Percentiles rank a stretch among this genome's conserved stretches.
These are phyloP conservation scores for Ptilodon capucinus DNA, from an alignment of 2,888 invertebrate genomes.

Conservation along the genomic window DNA sequence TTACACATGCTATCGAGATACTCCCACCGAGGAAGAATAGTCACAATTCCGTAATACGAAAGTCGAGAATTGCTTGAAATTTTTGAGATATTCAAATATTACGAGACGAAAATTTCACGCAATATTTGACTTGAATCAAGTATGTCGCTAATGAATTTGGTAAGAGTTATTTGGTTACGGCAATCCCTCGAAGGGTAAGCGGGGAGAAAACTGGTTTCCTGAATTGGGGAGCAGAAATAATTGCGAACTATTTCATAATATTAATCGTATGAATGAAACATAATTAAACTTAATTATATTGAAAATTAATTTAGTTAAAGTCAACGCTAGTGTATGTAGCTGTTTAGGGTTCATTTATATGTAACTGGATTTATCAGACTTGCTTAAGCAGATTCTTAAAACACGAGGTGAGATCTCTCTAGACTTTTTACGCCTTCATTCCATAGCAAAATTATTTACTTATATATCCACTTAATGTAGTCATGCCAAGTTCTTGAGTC, in stretches of 20 bases:
- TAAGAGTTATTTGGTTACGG: conserved; percentile 2
- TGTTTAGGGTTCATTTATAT: no score
- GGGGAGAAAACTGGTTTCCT: background rate
- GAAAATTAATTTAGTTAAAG: no score
- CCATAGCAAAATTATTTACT: no score
- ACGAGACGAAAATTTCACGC: conserved; percentile 13
- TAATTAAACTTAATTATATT: no score
- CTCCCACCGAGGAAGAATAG: background rate
- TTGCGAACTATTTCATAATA: background rate
- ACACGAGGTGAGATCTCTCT: no score
- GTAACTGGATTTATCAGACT: no score
- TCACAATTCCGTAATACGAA: conserved; percentile 5
- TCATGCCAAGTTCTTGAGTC: no score
- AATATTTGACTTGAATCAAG: conserved; percentile 19
- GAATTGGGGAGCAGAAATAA: background rate
- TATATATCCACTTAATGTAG: no score
- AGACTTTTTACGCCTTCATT: no score
- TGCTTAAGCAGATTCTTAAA: no score
- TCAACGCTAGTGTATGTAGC: no score
- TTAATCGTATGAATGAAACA: background rate
- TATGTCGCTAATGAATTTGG: conserved; percentile 10
- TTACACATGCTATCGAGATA: background rate
- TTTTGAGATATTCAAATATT: conserved; percentile 5
- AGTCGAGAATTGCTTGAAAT: conserved; percentile 3
- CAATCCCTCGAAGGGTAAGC: background rate